Evolutionary conservation across 1,140 invertebrate genomes (phyloP), one percentile per base, ranked within the genome.

Genomic region (Diachasmimorpha longicaudata): DNA sequence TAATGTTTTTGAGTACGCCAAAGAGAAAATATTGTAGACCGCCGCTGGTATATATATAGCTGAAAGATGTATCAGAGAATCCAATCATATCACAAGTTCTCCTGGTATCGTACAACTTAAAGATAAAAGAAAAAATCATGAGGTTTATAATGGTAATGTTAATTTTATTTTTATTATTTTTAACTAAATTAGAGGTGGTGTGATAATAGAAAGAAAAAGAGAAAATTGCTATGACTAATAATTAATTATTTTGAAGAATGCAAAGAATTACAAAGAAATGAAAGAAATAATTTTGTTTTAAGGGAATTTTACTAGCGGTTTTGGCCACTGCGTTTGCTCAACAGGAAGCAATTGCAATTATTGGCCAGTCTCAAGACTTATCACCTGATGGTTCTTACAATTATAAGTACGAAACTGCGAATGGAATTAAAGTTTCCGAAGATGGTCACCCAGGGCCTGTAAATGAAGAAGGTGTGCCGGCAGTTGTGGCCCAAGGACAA

Each of bases 351-450:
- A 0, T 58, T 70, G 84, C 85, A 3, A 74, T 85, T 16, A 83
- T 90, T 6, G 81, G 81, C 13, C 86, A 89, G 13, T 46, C 86
- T 0, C 77, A 81, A 8, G 87, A 89, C 52, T 72, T 82, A 0
- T 79, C 82, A 5, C 83, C 86, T 0, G 88, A 89, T 14, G 89
- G 88, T 19, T 69, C 81, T 0, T 90, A 90, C 77, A 21, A 44
- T 1, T 90, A 71, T 76, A 87, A 88, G 8, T 93, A 91, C 81
- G 92, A 93, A 78, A 93, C 92, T 6, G 91, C 90, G 37, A 92
- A 93, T 79, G 92, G 92, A 63, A 93, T 93, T 25, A 81, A 86
- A 2, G 90, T 87, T 4, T 83, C 90, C 25, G 92, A 93, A 81
- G 83, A 81, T 19, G 93, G 92, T 31, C 85, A 83, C 37, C 84